Conservation (phyloP, 2,888 invertebrate species). For the Drosophila atroscutellata region DNA sequence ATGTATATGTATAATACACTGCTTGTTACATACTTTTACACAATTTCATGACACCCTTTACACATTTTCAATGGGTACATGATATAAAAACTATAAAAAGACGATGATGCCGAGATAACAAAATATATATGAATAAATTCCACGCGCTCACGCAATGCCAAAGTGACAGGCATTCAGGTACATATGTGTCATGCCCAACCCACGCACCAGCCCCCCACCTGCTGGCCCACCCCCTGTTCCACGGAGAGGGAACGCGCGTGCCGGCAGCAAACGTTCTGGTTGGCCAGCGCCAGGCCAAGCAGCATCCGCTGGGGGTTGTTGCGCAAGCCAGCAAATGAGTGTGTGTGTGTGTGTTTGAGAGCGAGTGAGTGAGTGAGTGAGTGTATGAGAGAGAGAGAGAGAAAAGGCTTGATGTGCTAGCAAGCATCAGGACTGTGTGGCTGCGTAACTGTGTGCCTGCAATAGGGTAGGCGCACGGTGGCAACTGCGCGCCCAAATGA, state of each 20-base stretch:
- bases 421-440: constrained; percentile 58
- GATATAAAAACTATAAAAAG: constrained; percentile 7
- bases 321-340: constrained; percentile 1
- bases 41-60: not conserved
- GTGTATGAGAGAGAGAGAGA: constrained; percentile 24
- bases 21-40: not conserved
- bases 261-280: constrained; percentile 75
- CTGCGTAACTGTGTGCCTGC: constrained; percentile 39
- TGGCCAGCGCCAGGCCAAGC: constrained; percentile 64
- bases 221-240: not conserved
- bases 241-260: constrained; percentile 43
- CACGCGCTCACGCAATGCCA: constrained; percentile 24
- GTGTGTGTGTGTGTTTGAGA: constrained; percentile 13
- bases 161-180: constrained; percentile 15
- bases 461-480: constrained; percentile 56
- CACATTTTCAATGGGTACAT: not conserved
- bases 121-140: constrained; percentile 50
- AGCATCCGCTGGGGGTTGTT: constrained; percentile 70
- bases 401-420: constrained; percentile 53
- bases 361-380: not conserved
- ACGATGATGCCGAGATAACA: not conserved
- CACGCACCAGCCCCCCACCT: constrained; percentile 13
- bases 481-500: constrained; percentile 66
- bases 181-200: constrained; percentile 11
- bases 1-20: not conserved